Conservation (phyloP, 2,888 invertebrate species). For the Orthosia incerta region DNA sequence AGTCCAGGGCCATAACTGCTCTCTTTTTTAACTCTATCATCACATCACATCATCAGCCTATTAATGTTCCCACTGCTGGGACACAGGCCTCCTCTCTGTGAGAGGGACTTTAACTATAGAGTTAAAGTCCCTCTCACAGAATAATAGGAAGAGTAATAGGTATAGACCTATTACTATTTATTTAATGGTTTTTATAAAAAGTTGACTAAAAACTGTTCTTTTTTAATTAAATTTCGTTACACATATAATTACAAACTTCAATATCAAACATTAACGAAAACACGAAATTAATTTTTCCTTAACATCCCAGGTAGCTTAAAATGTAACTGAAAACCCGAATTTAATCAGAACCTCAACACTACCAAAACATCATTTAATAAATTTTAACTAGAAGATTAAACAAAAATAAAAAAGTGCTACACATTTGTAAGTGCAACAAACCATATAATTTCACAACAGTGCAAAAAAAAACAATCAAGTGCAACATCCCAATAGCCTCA, state of each 20-base stretch:
- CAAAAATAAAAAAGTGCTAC: background rate
- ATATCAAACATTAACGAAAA: background rate
- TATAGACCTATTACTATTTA: background rate
- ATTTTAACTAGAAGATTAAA: background rate
- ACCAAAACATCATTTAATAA: background rate
- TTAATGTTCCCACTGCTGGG: too few species aligned
- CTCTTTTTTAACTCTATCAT: too few species aligned
- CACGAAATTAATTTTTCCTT: background rate
- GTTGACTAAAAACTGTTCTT: too few species aligned
- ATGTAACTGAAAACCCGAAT: background rate
- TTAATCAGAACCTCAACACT: background rate
- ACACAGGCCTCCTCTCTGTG: too few species aligned
- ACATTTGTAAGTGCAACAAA: background rate
- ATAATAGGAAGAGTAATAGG: too few species aligned
- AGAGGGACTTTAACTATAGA: too few species aligned
- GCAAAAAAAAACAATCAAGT: conserved; percentile 22
- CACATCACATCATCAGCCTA: too few species aligned
- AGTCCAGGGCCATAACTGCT: too few species aligned
- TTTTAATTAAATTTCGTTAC: background rate
- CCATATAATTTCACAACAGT: background rate
- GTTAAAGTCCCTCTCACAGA: too few species aligned
- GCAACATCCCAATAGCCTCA: conserved; percentile 28
- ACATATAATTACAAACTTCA: background rate
- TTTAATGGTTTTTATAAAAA: background rate
- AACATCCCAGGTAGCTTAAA: background rate